Percentiles rank a stretch among this genome's conserved stretches.
Evolutionary conservation across 1,140 invertebrate species (phyloP).

Genomic region (Papilio glaucus): DNA sequence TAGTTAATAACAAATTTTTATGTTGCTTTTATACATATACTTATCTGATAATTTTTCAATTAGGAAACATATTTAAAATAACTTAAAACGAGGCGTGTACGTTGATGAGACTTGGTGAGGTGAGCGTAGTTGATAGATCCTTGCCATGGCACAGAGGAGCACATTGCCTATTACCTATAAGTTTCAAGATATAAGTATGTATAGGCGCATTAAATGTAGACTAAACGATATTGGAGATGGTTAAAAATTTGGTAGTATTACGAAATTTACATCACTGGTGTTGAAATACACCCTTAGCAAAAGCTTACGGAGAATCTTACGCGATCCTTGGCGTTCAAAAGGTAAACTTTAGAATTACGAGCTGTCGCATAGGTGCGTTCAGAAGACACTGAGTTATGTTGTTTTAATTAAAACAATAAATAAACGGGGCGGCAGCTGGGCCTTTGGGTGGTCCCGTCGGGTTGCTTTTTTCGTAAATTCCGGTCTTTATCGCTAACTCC

Average conservation of each 20-base stretch:
- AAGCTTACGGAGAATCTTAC: conserved; percentile 54
- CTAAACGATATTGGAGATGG: neutral
- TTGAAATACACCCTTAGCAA: conserved; percentile 39
- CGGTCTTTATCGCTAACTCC: conserved; percentile 59
- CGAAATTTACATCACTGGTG: conserved; percentile 13
- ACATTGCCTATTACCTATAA: too few relatives aligned
- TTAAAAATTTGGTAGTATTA: neutral
- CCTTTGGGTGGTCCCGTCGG: conserved; percentile 61
- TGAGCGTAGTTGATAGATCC: too few relatives aligned
- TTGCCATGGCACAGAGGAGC: too few relatives aligned
- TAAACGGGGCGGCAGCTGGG: conserved; percentile 57
- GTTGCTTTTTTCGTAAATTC: conserved; percentile 64
- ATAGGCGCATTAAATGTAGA: too few relatives aligned
- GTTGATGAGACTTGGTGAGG: too few relatives aligned
- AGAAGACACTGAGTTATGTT: conserved; percentile 68
- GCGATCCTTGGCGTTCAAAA: conserved; percentile 62
- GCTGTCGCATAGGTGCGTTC: conserved; percentile 66
- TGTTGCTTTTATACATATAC: too few relatives aligned
- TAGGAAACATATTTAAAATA: too few relatives aligned
- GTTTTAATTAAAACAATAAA: conserved; percentile 79
- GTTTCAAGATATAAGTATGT: too few relatives aligned
- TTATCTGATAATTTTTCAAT: too few relatives aligned
- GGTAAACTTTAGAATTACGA: conserved; percentile 67
- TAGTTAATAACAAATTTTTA: too few relatives aligned
- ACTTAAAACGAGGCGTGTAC: too few relatives aligned